Evolutionary conservation across 1,140 invertebrate species (phyloP).

Genomic region (Lepidotrigona ventralis): DNA sequence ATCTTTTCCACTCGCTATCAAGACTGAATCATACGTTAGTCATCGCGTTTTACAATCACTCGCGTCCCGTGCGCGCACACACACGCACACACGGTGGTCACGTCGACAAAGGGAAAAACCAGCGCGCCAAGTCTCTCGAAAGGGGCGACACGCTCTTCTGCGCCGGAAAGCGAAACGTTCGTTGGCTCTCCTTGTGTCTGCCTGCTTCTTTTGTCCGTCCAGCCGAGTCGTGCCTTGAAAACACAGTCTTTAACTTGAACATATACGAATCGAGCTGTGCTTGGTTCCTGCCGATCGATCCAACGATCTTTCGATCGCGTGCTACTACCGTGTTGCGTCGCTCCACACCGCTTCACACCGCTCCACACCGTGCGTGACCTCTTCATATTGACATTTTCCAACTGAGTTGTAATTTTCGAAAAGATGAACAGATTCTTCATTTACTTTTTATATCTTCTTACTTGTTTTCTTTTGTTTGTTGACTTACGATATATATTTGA

Average conservation of each 20-base stretch:
- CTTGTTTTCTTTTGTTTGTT: not conserved
- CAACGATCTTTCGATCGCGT: not conserved
- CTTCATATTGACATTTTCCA: not conserved
- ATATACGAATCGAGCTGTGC: not conserved
- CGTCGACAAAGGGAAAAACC: conserved; percentile 45
- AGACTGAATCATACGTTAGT: conserved; percentile 46
- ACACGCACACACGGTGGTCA: conserved; percentile 37
- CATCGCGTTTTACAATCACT: conserved; percentile 46
- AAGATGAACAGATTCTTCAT: not conserved
- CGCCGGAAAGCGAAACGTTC: conserved; percentile 75
- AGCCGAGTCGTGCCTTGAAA: conserved; percentile 11
- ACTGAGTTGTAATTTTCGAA: not conserved
- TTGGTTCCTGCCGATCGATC: no score
- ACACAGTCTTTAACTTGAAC: not conserved
- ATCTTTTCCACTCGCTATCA: conserved; percentile 40
- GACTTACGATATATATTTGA: no score
- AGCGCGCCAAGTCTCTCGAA: conserved; percentile 47
- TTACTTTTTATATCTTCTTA: not conserved
- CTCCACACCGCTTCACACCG: not conserved
- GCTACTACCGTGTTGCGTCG: not conserved
- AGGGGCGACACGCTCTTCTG: conserved; percentile 75
- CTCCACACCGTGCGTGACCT: no score
- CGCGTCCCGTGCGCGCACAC: conserved; percentile 25
- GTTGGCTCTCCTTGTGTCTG: conserved; percentile 29
- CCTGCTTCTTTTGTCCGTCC: conserved; percentile 52